Evolutionary conservation across 2,113 vertebrate genomes (phyloP).

Genomic region (Leiothrix lutea): DNA sequence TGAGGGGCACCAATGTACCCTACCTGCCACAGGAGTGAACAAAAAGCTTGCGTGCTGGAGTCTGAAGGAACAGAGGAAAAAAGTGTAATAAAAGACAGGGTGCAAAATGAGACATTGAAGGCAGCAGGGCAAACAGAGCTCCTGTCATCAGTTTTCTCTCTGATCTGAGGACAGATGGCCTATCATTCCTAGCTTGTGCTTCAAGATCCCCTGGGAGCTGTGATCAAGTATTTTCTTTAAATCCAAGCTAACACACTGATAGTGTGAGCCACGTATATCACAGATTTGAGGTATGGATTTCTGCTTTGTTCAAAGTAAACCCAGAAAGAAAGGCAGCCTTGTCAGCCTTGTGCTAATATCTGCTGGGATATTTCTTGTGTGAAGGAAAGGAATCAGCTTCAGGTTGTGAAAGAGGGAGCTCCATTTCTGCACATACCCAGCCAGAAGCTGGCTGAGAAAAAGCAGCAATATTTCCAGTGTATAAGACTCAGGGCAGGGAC

Average conservation of each 20-base stretch:
- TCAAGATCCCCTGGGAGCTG: neutral
- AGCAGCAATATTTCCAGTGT: neutral
- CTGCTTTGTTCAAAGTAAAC: neutral
- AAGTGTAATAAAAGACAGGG: neutral
- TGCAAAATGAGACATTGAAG: neutral
- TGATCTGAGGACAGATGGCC: conserved; percentile 1
- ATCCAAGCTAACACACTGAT: neutral
- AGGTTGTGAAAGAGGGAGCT: neutral
- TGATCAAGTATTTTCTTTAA: conserved; percentile 33
- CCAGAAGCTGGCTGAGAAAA: neutral
- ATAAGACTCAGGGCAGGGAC: neutral
- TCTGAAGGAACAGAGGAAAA: neutral
- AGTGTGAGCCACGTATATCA: neutral
- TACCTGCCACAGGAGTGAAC: neutral
- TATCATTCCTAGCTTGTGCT: neutral
- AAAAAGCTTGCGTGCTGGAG: neutral
- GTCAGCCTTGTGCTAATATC: neutral
- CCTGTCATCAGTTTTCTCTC: neutral
- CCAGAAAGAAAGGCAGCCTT: neutral
- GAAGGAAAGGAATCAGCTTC: neutral
- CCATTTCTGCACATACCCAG: neutral
- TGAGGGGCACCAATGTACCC: neutral
- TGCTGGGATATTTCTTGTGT: neutral
- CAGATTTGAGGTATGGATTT: neutral
- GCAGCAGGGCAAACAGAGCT: neutral